Conservation (phyloP, 2,113 vertebrate genomes). For the Lagopus leucura region DNA sequence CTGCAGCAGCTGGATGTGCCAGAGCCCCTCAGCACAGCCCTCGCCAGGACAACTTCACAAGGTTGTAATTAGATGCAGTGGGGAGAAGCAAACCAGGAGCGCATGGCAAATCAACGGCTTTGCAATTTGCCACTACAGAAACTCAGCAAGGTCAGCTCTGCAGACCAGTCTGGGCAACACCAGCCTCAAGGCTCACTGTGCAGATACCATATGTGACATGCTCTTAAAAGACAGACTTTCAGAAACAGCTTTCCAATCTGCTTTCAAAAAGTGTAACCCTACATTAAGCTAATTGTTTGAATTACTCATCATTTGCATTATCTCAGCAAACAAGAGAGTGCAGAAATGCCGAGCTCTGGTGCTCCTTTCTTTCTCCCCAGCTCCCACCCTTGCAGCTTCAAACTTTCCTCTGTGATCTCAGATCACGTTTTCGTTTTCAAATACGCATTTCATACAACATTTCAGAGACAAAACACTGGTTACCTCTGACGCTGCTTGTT, state of each 20-base stretch:
- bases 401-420: neutral
- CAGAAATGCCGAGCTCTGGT: neutral
- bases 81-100: conserved; percentile 8
- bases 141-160: neutral
- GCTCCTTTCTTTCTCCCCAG: neutral
- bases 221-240: neutral
- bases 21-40: neutral
- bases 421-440: neutral
- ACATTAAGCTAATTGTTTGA: neutral
- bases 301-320: neutral
- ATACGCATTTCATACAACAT: neutral
- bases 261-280: neutral
- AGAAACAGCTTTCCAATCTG: neutral
- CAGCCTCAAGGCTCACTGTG: neutral
- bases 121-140: neutral
- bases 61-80: neutral
- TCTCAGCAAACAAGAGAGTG: neutral
- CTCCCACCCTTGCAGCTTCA: neutral
- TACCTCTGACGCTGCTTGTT: neutral
- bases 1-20: neutral
- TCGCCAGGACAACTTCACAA: neutral
- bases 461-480: neutral
- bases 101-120: neutral
- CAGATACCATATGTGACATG: neutral
- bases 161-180: neutral